Base-by-base conservation (phyloP, 2,113 vertebrate genomes). In the Lophura nycthemera region DNA sequence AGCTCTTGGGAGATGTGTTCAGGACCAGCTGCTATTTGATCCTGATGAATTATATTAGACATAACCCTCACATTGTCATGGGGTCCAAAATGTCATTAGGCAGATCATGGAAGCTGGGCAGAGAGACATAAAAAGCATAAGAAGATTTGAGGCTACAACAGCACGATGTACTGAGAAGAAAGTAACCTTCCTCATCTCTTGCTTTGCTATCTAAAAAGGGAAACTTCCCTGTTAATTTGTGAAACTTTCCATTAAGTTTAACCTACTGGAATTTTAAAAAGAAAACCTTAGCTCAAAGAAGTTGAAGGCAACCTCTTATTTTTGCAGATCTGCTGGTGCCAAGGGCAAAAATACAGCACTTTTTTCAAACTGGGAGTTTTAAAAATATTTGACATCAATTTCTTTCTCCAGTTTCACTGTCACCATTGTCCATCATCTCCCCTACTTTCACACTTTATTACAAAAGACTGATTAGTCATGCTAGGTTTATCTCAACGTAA, bases 41-140 rank as follows among this genome's bases (percentile, higher is more conserved):
- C 59, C 66, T 95, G 95, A 95, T 80, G 66, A 91, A 89, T 93
- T 84, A 77, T 80, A 76, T 47, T 17, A 79, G 85, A 80, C 54
- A 29, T 24, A 82, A 70, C 79, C 48, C 69, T 82, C 83, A 27
- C 36, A 65, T 15, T 22, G 64, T 66, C 43, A 25, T 0, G 0
- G 61, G 78, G 43, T 64, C 60, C 81, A 90, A 82, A 57, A 29
- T 32, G 76, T 73, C 2, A 0, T 48, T 43, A 54, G 52, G 52
- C 64, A 65, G 64, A 71, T 24, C 27, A 52, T n/a, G 61, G 61
- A 32, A 91, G 54, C 50, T 59, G 50, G 45, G 1, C 1, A 6
- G 34, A 48, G 45, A 65, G 42, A 27, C 34, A 32, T 43, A 40
- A 60, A 89, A 85, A 81, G 27, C 1, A 0, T 2, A 15, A 6